A percentile compares a stretch with the other conserved stretches of the same genome.
These are phyloP conservation scores for Cygnus atratus DNA, from an alignment of 2,113 vertebrate species.

Conservation along the genomic window DNA sequence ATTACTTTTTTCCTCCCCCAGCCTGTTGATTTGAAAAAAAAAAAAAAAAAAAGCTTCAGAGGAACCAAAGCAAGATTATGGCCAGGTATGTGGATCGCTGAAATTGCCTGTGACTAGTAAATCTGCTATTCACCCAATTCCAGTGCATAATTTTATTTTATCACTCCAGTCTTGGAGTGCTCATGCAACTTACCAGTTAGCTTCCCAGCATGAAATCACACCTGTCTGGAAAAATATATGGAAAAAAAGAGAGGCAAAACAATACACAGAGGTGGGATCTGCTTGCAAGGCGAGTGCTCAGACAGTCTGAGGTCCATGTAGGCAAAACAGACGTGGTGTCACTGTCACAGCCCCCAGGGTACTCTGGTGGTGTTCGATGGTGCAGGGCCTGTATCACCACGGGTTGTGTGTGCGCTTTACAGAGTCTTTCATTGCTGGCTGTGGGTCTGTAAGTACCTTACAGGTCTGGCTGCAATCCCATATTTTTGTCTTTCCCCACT, in stretches of 20 bases:
- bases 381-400: background rate
- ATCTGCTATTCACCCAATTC: background rate
- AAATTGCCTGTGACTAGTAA: background rate
- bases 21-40: background rate
- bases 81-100: background rate
- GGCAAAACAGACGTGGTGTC: background rate
- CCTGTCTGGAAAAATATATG: background rate
- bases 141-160: background rate
- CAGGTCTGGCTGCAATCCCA: background rate
- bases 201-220: background rate
- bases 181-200: background rate
- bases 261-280: background rate
- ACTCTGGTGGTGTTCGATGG: background rate
- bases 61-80: background rate
- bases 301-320: background rate
- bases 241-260: background rate
- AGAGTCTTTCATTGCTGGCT: background rate
- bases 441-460: background rate
- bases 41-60: background rate
- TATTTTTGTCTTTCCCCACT: background rate
- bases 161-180: background rate
- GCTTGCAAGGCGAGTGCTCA: background rate
- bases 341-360: background rate
- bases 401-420: background rate
- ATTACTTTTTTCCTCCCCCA: background rate